Evolutionary conservation across 2,113 vertebrate genomes (phyloP).

Genomic region (Dissostichus mawsoni): DNA sequence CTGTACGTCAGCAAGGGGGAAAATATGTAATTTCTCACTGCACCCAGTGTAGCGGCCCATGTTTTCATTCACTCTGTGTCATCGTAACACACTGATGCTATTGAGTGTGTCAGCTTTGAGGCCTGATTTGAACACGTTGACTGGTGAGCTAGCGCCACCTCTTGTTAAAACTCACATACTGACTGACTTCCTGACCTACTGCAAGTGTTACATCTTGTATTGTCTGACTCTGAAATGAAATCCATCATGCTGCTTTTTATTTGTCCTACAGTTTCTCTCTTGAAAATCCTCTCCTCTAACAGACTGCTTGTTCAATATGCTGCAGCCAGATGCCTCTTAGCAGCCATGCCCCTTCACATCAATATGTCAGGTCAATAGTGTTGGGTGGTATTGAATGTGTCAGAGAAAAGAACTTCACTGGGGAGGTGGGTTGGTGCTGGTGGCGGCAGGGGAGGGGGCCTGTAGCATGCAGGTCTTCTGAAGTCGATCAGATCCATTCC

Average conservation of each 20-base stretch:
- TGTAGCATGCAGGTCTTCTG: constrained; percentile 38
- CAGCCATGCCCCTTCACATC: constrained; percentile 65
- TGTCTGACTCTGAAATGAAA: neutral
- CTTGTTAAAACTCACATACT: constrained; percentile 43
- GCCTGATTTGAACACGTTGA: constrained; percentile 13
- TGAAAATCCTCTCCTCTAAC: constrained; percentile 4
- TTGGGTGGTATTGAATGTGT: constrained; percentile 76
- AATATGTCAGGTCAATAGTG: constrained; percentile 80
- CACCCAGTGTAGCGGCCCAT: constrained; percentile 50
- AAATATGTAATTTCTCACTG: constrained; percentile 59
- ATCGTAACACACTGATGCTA: constrained; percentile 42
- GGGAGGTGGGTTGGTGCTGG: constrained; percentile 33
- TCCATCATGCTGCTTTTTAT: neutral
- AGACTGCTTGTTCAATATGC: constrained; percentile 58
- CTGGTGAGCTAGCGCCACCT: constrained; percentile 75
- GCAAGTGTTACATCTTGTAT: constrained; percentile 1
- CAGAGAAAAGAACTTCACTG: constrained; percentile 69
- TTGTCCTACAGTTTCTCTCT: neutral
- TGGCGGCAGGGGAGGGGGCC: constrained; percentile 11
- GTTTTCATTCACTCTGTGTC: constrained; percentile 61
- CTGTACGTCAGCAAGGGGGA: constrained; percentile 37
- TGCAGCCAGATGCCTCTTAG: constrained; percentile 67
- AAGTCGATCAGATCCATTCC: constrained; percentile 43
- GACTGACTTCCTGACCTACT: neutral
- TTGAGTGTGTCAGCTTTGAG: constrained; percentile 36